These are phyloP conservation scores for Drepana arcuata DNA, from an alignment of 1,140 invertebrate genomes.

Conservation along the genomic window DNA sequence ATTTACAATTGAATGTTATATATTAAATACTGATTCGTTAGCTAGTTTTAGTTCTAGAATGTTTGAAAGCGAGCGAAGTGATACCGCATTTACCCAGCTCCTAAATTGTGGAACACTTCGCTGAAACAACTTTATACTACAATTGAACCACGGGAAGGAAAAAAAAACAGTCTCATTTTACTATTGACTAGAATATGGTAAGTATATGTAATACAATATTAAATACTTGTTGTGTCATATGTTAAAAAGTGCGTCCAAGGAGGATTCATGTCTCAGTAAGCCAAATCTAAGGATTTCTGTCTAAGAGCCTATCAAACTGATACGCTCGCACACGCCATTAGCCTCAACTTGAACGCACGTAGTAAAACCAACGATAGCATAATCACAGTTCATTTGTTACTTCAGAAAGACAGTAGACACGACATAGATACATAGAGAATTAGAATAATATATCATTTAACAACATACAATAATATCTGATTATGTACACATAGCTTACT, in stretches of 20 bases:
- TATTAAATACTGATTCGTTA: constrained; percentile 22
- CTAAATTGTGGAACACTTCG: constrained; percentile 57
- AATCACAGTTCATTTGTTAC: constrained; percentile 17
- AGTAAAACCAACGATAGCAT: too few species aligned
- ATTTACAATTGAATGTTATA: constrained; percentile 28
- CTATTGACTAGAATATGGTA: constrained; percentile 25
- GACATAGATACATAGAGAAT: constrained; percentile 10
- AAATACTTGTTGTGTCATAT: too few species aligned
- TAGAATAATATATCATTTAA: constrained; percentile 28
- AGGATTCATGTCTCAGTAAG: too few species aligned
- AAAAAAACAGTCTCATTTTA: constrained; percentile 25
- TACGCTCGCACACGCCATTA: too few species aligned
- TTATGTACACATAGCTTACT: constrained; percentile 62
- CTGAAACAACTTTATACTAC: too few species aligned
- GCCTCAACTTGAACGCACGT: too few species aligned
- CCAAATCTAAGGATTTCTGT: too few species aligned
- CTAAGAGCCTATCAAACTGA: too few species aligned
- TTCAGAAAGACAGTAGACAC: constrained; percentile 9
- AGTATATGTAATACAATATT: too few species aligned
- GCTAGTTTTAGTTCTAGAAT: constrained; percentile 11
- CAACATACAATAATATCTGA: constrained; percentile 44
- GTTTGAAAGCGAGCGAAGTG: constrained; percentile 28
- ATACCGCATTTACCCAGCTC: constrained; percentile 65
- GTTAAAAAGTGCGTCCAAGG: too few species aligned
- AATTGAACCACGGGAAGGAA: constrained; percentile 15